Base-by-base conservation (phyloP, 2,113 vertebrate species). In the Phalacrocorax brasilianus region DNA sequence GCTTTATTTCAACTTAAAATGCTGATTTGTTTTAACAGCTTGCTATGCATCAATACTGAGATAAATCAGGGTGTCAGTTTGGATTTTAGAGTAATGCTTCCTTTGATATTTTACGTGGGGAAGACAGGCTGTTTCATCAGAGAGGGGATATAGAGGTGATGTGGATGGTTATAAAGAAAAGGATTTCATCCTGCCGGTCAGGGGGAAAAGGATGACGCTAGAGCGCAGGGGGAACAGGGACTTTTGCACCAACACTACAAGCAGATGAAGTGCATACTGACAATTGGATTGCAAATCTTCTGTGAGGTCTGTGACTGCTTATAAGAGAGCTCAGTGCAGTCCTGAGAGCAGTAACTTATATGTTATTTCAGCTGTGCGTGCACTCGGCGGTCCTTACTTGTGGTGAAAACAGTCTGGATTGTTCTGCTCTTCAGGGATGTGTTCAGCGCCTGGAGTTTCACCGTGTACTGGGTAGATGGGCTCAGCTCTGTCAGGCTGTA, bases 401-500 rank as follows among this genome's bases (percentile, higher is more conserved):
- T 99, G 90, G 98, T 99, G 97, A 99, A 98, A 84, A 97, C 17
- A 2, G 98, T 98, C 62, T 98, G 98, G 96, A 99, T 98, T 2
- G 95, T 91, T 91, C 98, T 98, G 98, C 99, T 99, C 81, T 98
- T 99, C 96, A 99, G 97, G 15, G 98, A 97, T 10, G 98, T 98
- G 2, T 97, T 98, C 53, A 99, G 89, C 2, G 99, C 99, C 97
- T 99, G 99, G 73, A 99, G 97, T 89, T 94, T 98, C 78, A 98
- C 99, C 0, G 97, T 98, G 91, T 99, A 99, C 72, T 98, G 98
- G 0, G 99, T 98, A 86, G 99, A 99, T 33, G 99, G 98, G 27
- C 96, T 99, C 75, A 99, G 98, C 50, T 98, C 98, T 19, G 97
- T 62, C 98, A 99, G 98, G 97, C 97, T 98, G 97, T 99, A 99